A percentile compares a stretch with the other conserved stretches of the same genome.
Evolutionary conservation across 1,140 invertebrate genomes (phyloP).

Genomic region (Halyomorpha halys): DNA sequence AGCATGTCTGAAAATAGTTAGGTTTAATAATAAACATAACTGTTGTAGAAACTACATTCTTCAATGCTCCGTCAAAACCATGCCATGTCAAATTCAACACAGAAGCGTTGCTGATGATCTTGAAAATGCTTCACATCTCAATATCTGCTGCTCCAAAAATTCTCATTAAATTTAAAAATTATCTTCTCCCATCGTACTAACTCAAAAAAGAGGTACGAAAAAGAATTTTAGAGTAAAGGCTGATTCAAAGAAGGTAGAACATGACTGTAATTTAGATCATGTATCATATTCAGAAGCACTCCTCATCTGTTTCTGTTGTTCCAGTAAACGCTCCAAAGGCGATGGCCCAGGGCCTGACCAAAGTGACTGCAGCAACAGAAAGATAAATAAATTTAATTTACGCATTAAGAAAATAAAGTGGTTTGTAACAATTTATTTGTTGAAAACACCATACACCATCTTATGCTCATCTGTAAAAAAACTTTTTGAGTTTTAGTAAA

Average conservation of each 20-base stretch:
- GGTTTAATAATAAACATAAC: background rate
- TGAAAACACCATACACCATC: too few species aligned
- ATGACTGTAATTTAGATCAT: slow-evolving; percentile 13
- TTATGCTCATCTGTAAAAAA: too few species aligned
- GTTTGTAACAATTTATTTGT: too few species aligned
- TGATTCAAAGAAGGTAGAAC: slow-evolving; percentile 2
- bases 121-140: background rate
- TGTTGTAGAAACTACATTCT: background rate
- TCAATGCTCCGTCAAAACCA: background rate
- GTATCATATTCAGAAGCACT: slow-evolving; percentile 18
- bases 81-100: slow-evolving; percentile 1
- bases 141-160: background rate
- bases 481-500: too few species aligned
- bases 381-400: too few species aligned
- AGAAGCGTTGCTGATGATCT: slow-evolving; percentile 1
- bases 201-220: slow-evolving; percentile 14
- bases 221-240: slow-evolving; percentile 7
- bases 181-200: slow-evolving; percentile 4
- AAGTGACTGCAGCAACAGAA: slow-evolving; percentile 46
- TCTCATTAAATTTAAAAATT: slow-evolving; percentile 5
- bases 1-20: background rate
- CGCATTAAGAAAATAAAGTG: background rate
- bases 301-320: slow-evolving; percentile 61
- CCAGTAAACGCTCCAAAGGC: slow-evolving; percentile 64
- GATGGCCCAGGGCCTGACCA: slow-evolving; percentile 68